Evolutionary conservation across 2,113 vertebrate genomes (phyloP).

Genomic region (Sialia sialis): DNA sequence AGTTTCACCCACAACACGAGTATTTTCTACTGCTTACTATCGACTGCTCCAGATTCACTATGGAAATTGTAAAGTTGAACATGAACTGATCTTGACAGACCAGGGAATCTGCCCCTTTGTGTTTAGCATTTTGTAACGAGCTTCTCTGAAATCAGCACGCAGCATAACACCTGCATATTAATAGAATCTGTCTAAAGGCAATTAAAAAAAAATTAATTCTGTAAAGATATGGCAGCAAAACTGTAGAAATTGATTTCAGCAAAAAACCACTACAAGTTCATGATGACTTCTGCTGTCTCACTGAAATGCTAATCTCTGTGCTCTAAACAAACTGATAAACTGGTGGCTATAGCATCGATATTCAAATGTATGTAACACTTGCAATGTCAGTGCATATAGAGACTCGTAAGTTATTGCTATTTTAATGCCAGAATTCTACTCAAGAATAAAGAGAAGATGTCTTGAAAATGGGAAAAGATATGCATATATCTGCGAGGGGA

Average conservation of each 20-base stretch:
- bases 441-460: not conserved
- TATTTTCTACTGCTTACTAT: not conserved
- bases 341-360: not conserved
- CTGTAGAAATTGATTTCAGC: not conserved
- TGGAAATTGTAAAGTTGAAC: not conserved
- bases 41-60: not conserved
- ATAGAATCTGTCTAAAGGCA: not conserved
- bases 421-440: not conserved
- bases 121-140: not conserved
- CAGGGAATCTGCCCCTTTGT: not conserved
- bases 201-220: not conserved
- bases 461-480: not conserved
- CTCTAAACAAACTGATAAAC: not conserved
- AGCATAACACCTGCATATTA: not conserved
- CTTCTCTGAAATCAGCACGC: not conserved
- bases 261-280: not conserved
- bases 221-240: not conserved
- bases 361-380: not conserved
- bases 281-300: not conserved
- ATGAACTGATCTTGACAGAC: not conserved
- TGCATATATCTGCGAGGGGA: not conserved
- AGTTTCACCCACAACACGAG: not conserved
- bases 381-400: not conserved
- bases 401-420: not conserved
- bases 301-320: not conserved